Conservation (phyloP, 1,140 invertebrate species). For the Cryptotermes secundus region DNA sequence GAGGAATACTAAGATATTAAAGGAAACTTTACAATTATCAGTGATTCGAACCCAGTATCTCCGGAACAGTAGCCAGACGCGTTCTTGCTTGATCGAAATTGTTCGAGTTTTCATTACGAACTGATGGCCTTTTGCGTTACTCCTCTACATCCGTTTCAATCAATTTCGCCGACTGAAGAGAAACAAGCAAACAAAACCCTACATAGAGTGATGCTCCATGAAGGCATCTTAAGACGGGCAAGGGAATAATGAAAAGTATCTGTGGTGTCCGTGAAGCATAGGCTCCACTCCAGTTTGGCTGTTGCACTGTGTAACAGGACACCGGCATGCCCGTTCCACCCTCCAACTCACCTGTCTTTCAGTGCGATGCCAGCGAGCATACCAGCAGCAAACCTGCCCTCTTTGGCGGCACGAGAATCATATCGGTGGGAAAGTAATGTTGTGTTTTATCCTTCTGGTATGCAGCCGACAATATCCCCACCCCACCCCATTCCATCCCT, state of each 20-base stretch:
- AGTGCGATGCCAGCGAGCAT: not conserved
- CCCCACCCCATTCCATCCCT: too few relatives aligned
- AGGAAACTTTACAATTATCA: too few relatives aligned
- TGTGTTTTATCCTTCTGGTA: not conserved
- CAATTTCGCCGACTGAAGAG: too few relatives aligned
- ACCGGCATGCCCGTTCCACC: not conserved
- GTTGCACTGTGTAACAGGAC: not conserved
- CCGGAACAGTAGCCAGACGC: too few relatives aligned
- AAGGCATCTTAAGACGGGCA: not conserved
- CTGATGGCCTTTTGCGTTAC: too few relatives aligned
- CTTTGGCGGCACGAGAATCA: not conserved
- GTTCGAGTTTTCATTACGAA: too few relatives aligned
- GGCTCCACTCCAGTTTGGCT: not conserved
- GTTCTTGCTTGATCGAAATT: too few relatives aligned
- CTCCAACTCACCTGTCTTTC: not conserved
- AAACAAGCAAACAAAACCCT: too few relatives aligned
- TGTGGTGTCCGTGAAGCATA: not conserved
- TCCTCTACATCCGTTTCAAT: too few relatives aligned
- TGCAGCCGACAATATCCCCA: not conserved
- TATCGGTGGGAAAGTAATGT: not conserved
- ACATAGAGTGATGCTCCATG: too few relatives aligned
- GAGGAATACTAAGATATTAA: too few relatives aligned
- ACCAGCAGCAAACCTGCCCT: not conserved
- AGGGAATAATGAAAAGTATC: not conserved
- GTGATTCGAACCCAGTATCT: too few relatives aligned